phyloP scores from a whole-genome alignment of 2,888 invertebrate genomes.

The Julus scanicus region DNA sequence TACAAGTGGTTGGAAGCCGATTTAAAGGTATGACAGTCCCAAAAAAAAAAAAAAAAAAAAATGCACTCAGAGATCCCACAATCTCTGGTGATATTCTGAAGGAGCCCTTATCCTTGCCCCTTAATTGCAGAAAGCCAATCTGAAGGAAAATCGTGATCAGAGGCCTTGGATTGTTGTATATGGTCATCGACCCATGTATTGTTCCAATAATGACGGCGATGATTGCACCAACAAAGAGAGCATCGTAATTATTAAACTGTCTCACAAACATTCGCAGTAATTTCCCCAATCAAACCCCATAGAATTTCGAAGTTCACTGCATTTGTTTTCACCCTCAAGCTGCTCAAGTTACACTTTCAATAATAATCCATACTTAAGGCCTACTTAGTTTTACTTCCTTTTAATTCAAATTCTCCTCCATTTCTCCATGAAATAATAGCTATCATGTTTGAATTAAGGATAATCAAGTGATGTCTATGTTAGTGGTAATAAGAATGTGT shows the following conservation, averaged over 20 bases:
- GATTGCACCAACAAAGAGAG: conserved; percentile 66
- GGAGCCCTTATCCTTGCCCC: conserved; percentile 38
- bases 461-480: no score
- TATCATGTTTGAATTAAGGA: no score
- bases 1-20: conserved; percentile 66
- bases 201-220: conserved; percentile 65
- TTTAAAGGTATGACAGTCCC: conserved; percentile 63
- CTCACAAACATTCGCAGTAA: conserved; percentile 3
- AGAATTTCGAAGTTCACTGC: neutral
- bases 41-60: no score
- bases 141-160: conserved; percentile 61
- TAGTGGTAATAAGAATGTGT: no score
- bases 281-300: conserved; percentile 34
- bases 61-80: neutral
- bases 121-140: conserved; percentile 60
- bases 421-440: no score
- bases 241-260: conserved; percentile 60
- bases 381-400: no score
- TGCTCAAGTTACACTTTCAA: no score
- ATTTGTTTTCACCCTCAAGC: neutral
- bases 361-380: no score
- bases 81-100: neutral
- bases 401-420: no score
- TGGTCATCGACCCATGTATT: conserved; percentile 66
- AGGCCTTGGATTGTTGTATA: conserved; percentile 65